phyloP scores from a whole-genome alignment of 2,113 vertebrate genomes.

The Callionymus lyra region DNA sequence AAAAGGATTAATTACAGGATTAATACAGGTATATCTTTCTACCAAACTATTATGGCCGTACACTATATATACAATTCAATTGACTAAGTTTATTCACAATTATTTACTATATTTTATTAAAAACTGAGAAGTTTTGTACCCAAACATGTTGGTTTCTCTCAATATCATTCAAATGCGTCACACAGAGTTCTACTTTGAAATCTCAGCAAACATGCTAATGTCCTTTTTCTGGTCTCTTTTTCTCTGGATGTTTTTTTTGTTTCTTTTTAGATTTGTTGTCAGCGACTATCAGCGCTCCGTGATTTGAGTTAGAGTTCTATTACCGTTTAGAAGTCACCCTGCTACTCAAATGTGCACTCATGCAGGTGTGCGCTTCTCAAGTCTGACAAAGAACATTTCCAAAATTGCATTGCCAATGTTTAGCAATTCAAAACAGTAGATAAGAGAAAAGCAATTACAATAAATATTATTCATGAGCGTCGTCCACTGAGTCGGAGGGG shows the following conservation, averaged over 20 bases:
- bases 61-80: too few relatives aligned
- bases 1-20: too few relatives aligned
- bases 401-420: conserved; percentile 25
- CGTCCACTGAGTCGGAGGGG: conserved; percentile 5
- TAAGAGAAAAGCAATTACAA: conserved; percentile 47
- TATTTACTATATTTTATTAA: neutral
- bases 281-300: neutral
- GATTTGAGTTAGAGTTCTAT: conserved; percentile 14
- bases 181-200: too few relatives aligned
- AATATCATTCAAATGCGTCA: too few relatives aligned
- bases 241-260: neutral
- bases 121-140: neutral
- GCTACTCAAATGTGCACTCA: neutral
- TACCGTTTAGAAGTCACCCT: conserved; percentile 38
- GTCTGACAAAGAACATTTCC: conserved; percentile 29
- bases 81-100: too few relatives aligned
- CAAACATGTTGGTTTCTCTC: neutral
- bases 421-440: conserved; percentile 46
- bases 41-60: too few relatives aligned
- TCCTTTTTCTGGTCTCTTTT: too few relatives aligned
- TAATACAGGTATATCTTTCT: too few relatives aligned
- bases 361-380: conserved; percentile 28
- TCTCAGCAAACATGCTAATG: too few relatives aligned
- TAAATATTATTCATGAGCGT: conserved; percentile 43
- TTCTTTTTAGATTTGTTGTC: neutral